phyloP scores from a whole-genome alignment of 2,113 vertebrate genomes.

The Capreolus pygargus region DNA sequence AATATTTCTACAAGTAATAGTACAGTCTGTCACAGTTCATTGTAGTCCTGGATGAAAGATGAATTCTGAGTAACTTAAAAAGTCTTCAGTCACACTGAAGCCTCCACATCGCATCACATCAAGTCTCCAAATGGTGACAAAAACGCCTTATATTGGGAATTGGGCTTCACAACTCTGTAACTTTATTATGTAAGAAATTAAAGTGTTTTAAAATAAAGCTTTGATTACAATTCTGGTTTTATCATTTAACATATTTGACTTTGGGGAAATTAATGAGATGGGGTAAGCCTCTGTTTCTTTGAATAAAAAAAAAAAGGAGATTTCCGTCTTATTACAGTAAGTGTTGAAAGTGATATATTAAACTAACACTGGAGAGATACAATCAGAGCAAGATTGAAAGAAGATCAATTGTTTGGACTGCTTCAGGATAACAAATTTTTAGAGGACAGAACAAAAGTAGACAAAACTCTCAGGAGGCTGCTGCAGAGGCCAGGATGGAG shows the following conservation, averaged over 20 bases:
- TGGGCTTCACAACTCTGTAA: not conserved
- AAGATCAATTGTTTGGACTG: rapidly evolving
- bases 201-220: not conserved
- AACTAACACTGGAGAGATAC: not conserved
- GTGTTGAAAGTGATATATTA: not conserved
- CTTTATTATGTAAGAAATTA: not conserved
- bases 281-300: not conserved
- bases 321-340: not conserved
- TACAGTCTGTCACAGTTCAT: not conserved
- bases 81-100: not conserved
- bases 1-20: not conserved
- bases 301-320: not conserved
- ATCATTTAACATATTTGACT: not conserved
- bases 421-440: not conserved
- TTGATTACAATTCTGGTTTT: not conserved
- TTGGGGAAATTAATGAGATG: not conserved
- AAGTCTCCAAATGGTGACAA: not conserved
- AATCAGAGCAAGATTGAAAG: not conserved
- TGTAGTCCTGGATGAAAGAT: not conserved
- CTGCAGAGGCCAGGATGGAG: not conserved
- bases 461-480: not conserved
- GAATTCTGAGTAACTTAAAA: not conserved
- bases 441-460: not conserved
- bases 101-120: not conserved
- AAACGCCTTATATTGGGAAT: not conserved